Evolutionary conservation across 2,888 invertebrate species (phyloP).

Genomic region (Thysanoteuthis rhombus): DNA sequence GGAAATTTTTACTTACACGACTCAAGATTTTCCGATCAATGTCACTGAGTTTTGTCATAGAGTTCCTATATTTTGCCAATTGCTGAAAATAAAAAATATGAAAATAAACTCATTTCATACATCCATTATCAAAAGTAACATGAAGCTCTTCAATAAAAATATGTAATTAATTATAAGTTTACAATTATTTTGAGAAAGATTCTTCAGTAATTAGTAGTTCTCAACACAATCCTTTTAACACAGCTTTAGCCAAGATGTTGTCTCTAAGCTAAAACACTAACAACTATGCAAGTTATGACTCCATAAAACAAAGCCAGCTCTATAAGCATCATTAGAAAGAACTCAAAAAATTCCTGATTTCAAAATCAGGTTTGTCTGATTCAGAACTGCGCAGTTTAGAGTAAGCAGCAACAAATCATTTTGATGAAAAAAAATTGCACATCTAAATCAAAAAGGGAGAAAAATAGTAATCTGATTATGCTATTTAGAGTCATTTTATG

Average conservation of each 20-base stretch:
- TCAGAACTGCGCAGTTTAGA: too few relatives aligned
- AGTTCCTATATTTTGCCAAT: slow-evolving; percentile 16
- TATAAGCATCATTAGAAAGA: too few relatives aligned
- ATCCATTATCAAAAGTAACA: background rate
- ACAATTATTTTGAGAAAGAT: background rate
- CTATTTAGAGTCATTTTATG: too few relatives aligned
- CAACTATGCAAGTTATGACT: too few relatives aligned
- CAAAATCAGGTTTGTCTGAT: too few relatives aligned
- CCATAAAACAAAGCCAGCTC: too few relatives aligned
- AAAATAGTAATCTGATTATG: too few relatives aligned
- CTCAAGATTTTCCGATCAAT: slow-evolving; percentile 63
- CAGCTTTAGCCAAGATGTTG: background rate
- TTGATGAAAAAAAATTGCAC: too few relatives aligned
- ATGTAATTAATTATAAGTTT: background rate
- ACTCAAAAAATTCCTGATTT: too few relatives aligned
- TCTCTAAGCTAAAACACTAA: background rate
- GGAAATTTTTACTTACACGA: slow-evolving; percentile 57
- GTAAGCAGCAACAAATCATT: too few relatives aligned
- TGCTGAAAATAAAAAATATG: slow-evolving; percentile 17
- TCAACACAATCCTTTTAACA: background rate
- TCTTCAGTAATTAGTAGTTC: background rate
- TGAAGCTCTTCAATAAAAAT: background rate
- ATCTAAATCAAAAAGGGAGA: too few relatives aligned
- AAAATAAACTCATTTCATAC: background rate
- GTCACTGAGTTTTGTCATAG: background rate